These are phyloP conservation scores for Argynnis bischoffii DNA, from an alignment of 2,888 invertebrate species.

Conservation along the genomic window DNA sequence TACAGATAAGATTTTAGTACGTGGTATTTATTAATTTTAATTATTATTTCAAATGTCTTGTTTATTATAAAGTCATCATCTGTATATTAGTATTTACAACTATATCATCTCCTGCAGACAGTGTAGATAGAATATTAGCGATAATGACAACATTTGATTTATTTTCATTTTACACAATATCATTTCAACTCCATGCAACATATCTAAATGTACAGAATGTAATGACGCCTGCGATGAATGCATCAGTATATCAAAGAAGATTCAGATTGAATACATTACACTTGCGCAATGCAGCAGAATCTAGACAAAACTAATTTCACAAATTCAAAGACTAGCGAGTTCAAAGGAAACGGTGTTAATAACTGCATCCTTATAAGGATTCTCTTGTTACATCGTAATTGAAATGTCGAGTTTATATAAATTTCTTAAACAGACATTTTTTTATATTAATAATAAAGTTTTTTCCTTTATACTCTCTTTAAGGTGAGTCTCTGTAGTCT, in stretches of 20 bases:
- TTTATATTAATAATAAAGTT: neutral
- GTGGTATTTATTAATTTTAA: no score
- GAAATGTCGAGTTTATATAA: conserved; percentile 19
- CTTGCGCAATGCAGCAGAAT: conserved; percentile 50
- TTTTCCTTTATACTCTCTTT: no score
- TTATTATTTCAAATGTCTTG: no score
- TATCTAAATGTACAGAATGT: conserved; percentile 44
- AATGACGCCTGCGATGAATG: conserved; percentile 46
- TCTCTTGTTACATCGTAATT: conserved; percentile 41
- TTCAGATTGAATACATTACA: conserved; percentile 47
- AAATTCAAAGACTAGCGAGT: conserved; percentile 40
- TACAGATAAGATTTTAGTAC: no score
- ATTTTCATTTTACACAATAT: neutral
- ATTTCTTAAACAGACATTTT: neutral
- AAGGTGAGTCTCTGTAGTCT: no score
- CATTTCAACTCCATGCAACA: conserved; percentile 24
- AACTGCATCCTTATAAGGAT: conserved; percentile 35
- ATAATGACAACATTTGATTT: neutral
- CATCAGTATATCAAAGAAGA: conserved; percentile 45
- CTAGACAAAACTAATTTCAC: conserved; percentile 53
- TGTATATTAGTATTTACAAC: no score
- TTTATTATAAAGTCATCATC: no score
- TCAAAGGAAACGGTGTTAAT: conserved; percentile 38
- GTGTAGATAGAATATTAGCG: no score
- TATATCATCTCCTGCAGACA: no score